A percentile compares a stretch with the other conserved stretches of the same genome.
These are phyloP conservation scores for Bruchidius siliquastri DNA, from an alignment of 2,888 invertebrate species.

Conservation along the genomic window DNA sequence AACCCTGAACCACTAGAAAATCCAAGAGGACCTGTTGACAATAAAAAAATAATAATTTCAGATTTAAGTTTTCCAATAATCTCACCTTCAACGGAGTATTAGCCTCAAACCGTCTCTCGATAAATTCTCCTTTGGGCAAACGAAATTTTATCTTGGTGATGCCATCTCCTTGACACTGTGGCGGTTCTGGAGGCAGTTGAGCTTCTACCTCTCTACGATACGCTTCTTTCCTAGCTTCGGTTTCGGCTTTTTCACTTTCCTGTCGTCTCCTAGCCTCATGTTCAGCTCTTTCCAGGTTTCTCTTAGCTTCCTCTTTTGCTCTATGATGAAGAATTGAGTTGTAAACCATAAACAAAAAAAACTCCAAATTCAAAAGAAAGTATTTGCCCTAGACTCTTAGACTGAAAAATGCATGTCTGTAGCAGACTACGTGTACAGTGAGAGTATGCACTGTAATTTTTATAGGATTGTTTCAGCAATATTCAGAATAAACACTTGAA, in stretches of 20 bases:
- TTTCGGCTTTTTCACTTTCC: conserved; percentile 69
- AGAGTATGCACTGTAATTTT: no score
- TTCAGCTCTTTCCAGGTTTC: conserved; percentile 69
- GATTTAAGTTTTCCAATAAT: background rate
- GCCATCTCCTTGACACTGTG: conserved; percentile 51
- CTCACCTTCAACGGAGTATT: conserved; percentile 53
- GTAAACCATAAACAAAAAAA: no score
- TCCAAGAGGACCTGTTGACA: conserved; percentile 66
- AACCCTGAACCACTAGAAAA: conserved; percentile 85
- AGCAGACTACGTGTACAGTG: no score
- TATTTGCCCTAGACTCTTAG: no score
- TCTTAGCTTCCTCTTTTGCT: conserved; percentile 83
- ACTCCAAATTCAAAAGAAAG: no score
- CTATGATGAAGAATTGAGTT: conserved; percentile 41
- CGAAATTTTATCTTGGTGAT: conserved; percentile 76
- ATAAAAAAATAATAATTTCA: conserved; percentile 35
- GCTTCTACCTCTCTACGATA: conserved; percentile 58
- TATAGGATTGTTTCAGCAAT: no score
- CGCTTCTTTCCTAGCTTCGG: conserved; percentile 73
- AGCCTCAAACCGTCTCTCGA: conserved; percentile 73
- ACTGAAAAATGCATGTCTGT: no score
- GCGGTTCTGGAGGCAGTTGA: conserved; percentile 70
- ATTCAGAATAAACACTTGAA: no score
- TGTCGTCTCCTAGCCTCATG: conserved; percentile 67
- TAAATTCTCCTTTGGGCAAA: conserved; percentile 69